phyloP scores from a whole-genome alignment of 2,797 vertebrate genomes.

The Myotis planiceps region DNA sequence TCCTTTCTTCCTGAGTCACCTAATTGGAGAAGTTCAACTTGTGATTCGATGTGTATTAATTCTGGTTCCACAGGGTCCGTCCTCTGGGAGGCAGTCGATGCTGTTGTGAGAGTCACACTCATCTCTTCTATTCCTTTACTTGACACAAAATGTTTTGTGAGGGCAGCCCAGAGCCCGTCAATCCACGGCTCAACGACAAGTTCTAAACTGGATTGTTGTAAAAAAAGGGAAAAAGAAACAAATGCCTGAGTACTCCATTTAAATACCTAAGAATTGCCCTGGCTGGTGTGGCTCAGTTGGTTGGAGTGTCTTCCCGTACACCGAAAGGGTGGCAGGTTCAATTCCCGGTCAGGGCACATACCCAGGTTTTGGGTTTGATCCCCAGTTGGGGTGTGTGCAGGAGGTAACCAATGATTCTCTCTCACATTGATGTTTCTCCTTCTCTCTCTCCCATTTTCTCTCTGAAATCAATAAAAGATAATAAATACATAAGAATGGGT shows the following conservation, averaged over 20 bases:
- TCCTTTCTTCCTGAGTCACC: conserved; percentile 69
- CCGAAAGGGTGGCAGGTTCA: too few relatives aligned
- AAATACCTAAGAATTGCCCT: not conserved
- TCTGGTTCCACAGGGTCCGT: not conserved
- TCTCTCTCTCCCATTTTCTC: too few relatives aligned
- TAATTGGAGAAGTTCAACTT: conserved; percentile 88
- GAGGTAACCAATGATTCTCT: too few relatives aligned
- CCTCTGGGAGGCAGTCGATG: conserved; percentile 18
- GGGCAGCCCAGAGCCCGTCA: conserved; percentile 94
- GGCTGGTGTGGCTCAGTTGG: too few relatives aligned
- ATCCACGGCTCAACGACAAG: conserved; percentile 97
- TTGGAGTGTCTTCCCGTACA: too few relatives aligned
- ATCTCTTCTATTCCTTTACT: conserved; percentile 69
- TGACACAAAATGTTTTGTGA: conserved; percentile 85
- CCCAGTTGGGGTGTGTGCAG: too few relatives aligned
- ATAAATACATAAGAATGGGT: not conserved
- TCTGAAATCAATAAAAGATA: too few relatives aligned
- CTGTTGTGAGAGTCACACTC: not conserved
- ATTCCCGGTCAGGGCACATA: too few relatives aligned
- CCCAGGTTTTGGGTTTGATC: too few relatives aligned
- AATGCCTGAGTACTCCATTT: not conserved
- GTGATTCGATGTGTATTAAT: conserved; percentile 75
- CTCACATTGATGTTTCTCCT: too few relatives aligned
- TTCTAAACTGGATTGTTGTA: conserved; percentile 89
- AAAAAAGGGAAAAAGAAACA: not conserved